Evolutionary conservation across 2,113 vertebrate species (phyloP), one percentile per base, ranked within the genome.

Genomic region (Pipa parva): DNA sequence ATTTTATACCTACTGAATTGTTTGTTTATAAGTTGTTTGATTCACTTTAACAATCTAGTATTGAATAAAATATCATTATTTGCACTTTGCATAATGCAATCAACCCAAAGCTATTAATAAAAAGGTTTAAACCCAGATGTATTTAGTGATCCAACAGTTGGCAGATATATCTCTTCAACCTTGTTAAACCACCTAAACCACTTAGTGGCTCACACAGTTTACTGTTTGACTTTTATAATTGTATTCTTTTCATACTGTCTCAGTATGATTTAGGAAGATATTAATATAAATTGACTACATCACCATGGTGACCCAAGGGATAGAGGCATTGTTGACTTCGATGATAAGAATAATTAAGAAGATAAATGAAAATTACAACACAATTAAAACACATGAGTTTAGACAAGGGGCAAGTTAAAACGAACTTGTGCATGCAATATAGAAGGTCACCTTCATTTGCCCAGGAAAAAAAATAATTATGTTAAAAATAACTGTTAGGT

Each of bases 271-370:
- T 52, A 21, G 51, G 65, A 52, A 68, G 65, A 59, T 56, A 68
- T 68, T 68, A 68, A 68, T 68, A 60, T 68, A 68, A 68, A 68
- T 68, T 68, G 65, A 68, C 65, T 68, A 56, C 46, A 52, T 59
- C 55, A 52, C 31, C 56, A 51, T 46, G 60, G 58, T 52, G 22
- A 68, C 65, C 65, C 65, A 68, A 33, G 65, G 65, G 65, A 68
- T 56, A 51, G 65, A 15, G 56, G 48, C 65, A 68, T 68, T 68
- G 65, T 68, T 68, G 65, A 68, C 65, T 59, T 52, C 59, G 56
- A 59, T 31, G 56, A 68, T 68, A 68, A 68, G 56, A 39, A 68
- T 68, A 68, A 68, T 68, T 68, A 68, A 68, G 65, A 68, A 68
- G 65, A 68, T 60, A 68, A 60, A 68, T 68, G 56, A 59, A 59